Evolutionary conservation across 2,797 vertebrate species (phyloP), one percentile per base, ranked within the genome.

Genomic region (Clarias fuscus): DNA sequence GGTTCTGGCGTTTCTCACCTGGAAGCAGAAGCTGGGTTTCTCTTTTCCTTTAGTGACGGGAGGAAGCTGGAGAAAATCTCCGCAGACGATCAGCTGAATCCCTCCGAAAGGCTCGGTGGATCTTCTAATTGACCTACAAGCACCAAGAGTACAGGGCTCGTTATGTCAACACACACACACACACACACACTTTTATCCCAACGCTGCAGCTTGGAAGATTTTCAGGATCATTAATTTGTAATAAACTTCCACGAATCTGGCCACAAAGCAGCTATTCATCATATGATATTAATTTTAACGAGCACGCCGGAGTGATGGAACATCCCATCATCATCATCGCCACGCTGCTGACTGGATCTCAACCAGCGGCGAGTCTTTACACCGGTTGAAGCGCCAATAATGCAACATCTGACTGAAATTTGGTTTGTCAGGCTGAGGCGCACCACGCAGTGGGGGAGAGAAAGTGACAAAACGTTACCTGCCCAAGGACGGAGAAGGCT

Each of bases 51-150:
- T 97, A 13, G 95, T 94, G 43, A 99, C 96, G 0, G 98, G 98
- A 0, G 98, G 98, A 85, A 99, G 94, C 91, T 99, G 98, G 43
- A 99, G 95, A 90, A 99, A 99, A 90, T 99, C 98, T 0, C 98
- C 98, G 88, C 97, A 99, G 14, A 99, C 92, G 2, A 99, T 98
- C 67, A 99, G 94, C 91, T 99, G 98, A 91, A 99, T 99, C 88
- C 98, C 98, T 87, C 98, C 98, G 72, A 99, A 99, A 0, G 98
- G 97, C 86, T 97, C 95, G 0, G 96, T 94, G 3, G 96, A 96
- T 87, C 97, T 96, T 89, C 96, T 95, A 70, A 99, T 91, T 0
- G 94, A 95, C 92, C 98, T 99, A 75, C 5, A 84, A 33, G 37
- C 75, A 62, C 18, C n/a, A 82, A 61, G n/a, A 62, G 22, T 56